Evolutionary conservation across 2,113 vertebrate genomes (phyloP).

Genomic region (Falcunculus frontatus): DNA sequence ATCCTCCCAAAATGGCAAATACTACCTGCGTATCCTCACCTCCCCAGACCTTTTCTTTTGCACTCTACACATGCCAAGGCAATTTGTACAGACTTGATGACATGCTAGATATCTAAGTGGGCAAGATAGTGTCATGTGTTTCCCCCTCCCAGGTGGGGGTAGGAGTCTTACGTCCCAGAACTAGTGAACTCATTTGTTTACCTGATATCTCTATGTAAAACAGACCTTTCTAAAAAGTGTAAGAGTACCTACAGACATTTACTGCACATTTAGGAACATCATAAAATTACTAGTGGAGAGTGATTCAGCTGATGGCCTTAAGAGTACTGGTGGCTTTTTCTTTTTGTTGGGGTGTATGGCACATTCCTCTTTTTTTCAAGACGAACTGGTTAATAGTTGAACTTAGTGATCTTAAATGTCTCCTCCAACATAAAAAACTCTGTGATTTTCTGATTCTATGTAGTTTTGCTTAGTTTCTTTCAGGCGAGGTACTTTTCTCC

Average conservation of each 20-base stretch:
- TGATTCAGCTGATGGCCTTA: neutral
- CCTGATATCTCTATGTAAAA: neutral
- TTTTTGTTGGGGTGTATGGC: neutral
- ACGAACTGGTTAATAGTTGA: neutral
- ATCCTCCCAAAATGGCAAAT: neutral
- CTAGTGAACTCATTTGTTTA: neutral
- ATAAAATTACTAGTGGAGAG: neutral
- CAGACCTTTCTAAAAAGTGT: neutral
- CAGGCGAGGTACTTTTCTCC: neutral
- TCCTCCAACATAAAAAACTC: neutral
- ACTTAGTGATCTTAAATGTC: neutral
- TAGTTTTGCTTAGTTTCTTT: neutral
- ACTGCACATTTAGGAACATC: neutral
- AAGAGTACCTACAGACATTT: neutral
- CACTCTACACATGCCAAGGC: neutral
- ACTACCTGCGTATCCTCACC: neutral
- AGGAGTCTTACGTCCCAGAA: neutral
- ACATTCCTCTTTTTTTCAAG: neutral
- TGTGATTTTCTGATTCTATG: neutral
- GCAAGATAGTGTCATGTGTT: no score
- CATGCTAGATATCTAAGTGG: neutral
- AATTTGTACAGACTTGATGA: neutral
- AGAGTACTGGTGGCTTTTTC: neutral
- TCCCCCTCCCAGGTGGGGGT: accelerated
- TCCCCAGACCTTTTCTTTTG: neutral